A percentile compares a stretch with the other conserved stretches of the same genome.
phyloP scores from a whole-genome alignment of 2,797 vertebrate genomes.

The Oreonectes daqikongensis region DNA sequence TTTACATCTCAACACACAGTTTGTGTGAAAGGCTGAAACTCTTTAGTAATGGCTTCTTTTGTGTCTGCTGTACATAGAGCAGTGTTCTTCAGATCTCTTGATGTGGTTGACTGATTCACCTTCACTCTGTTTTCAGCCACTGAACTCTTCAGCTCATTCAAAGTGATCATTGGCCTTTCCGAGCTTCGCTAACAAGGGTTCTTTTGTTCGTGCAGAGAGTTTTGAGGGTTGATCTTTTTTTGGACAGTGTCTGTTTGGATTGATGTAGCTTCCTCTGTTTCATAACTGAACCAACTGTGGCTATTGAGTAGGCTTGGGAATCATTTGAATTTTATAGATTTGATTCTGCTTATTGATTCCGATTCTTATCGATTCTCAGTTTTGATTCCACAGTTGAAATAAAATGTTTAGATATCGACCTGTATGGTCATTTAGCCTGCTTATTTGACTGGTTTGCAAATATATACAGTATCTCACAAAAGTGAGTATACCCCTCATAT shows the following conservation, averaged over 20 bases:
- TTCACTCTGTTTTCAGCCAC: background rate
- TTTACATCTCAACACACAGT: slow-evolving; percentile 2
- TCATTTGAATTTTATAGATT: too few species aligned
- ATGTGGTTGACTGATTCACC: slow-evolving; percentile 28
- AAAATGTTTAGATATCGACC: too few species aligned
- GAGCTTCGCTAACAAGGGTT: slow-evolving; percentile 9
- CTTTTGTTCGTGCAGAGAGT: slow-evolving; percentile 6
- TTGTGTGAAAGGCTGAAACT: slow-evolving; percentile 4
- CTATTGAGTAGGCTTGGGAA: too few species aligned
- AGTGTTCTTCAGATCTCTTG: slow-evolving; percentile 21
- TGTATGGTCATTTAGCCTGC: too few species aligned
- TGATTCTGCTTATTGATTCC: too few species aligned
- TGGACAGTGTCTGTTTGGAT: background rate
- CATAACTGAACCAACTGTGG: slow-evolving; percentile 5
- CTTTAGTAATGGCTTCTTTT: slow-evolving; percentile 2
- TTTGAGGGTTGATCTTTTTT: slow-evolving; percentile 17
- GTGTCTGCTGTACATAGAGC: background rate
- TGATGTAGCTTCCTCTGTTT: slow-evolving; percentile 3
- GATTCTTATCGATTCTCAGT: too few species aligned
- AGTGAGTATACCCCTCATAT: too few species aligned
- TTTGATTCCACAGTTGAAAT: too few species aligned
- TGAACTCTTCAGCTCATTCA: slow-evolving; percentile 31
- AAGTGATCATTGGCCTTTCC: background rate
- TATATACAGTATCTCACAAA: too few species aligned
- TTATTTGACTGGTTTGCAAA: too few species aligned